phyloP scores from a whole-genome alignment of 2,797 vertebrate species.

The Falco biarmicus region DNA sequence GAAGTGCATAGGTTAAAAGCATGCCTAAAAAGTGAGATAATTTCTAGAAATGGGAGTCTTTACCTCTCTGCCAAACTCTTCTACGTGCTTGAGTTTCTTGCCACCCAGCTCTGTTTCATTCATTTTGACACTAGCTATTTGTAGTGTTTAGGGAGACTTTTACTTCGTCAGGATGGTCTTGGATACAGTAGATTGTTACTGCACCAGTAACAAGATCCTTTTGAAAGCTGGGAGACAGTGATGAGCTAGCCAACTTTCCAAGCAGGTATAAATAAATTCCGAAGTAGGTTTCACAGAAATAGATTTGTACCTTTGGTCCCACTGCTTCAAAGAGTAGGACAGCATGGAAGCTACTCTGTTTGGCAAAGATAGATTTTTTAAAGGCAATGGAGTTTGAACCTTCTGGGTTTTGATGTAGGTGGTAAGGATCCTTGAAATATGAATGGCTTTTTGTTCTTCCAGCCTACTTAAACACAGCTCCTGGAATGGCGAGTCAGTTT shows the following conservation, averaged over 20 bases:
- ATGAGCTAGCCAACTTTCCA: not conserved
- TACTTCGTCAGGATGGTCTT: not conserved
- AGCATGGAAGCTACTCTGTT: not conserved
- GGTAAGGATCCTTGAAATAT: not conserved
- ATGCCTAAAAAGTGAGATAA: not conserved
- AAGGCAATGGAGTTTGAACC: not conserved
- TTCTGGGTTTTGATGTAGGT: not conserved
- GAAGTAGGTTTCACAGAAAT: not conserved
- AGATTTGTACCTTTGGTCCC: not conserved
- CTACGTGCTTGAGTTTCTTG: not conserved
- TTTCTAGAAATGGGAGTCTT: not conserved
- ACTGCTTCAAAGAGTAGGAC: not conserved
- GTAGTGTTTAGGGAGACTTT: not conserved
- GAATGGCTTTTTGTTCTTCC: not conserved
- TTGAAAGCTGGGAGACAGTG: not conserved
- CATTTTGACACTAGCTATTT: not conserved
- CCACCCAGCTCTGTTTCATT: not conserved
- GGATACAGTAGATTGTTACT: not conserved
- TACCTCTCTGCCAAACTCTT: not conserved
- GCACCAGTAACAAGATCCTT: not conserved
- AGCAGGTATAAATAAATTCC: not conserved
- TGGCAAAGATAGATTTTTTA: not conserved
- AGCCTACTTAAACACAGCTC: not conserved
- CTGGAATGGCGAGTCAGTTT: not conserved
- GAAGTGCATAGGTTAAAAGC: not conserved